A percentile compares a stretch with the other conserved stretches of the same genome.
Evolutionary conservation across 2,888 invertebrate species (phyloP).

Genomic region (Agrochola lota): DNA sequence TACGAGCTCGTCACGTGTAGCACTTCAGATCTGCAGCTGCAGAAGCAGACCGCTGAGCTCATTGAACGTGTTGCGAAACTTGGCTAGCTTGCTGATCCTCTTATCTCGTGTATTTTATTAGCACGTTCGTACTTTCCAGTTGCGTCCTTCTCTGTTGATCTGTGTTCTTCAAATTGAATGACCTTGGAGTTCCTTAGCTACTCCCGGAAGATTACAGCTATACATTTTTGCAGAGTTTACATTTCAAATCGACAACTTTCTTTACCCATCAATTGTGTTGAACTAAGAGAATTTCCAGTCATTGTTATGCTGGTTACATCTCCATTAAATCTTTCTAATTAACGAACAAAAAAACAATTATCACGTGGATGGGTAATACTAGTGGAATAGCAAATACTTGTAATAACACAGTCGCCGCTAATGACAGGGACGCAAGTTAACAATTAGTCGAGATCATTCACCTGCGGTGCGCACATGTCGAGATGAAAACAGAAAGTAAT

Average conservation of each 20-base stretch:
- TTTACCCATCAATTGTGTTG: conserved; percentile 50
- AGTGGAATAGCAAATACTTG: conserved; percentile 61
- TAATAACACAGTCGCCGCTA: conserved; percentile 59
- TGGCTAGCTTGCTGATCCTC: conserved; percentile 25
- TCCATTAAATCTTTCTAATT: conserved; percentile 64
- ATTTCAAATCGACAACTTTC: conserved; percentile 55
- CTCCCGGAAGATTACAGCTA: conserved; percentile 9
- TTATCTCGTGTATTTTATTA: conserved; percentile 26
- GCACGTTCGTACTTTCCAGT: background rate
- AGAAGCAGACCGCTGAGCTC: conserved; percentile 9
- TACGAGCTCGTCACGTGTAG: conserved; percentile 27
- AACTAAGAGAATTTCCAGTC: conserved; percentile 58
- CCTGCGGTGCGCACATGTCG: conserved; percentile 77
- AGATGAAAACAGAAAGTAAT: conserved; percentile 88
- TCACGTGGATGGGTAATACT: conserved; percentile 46
- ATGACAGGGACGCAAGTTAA: conserved; percentile 70
- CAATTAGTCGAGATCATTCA: conserved; percentile 75
- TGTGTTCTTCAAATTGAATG: conserved; percentile 7
- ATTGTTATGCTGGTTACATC: conserved; percentile 59
- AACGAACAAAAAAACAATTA: conserved; percentile 57
- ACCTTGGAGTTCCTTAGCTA: background rate
- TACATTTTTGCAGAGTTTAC: conserved; percentile 26
- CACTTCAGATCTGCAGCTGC: conserved; percentile 46
- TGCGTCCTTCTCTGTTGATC: background rate
- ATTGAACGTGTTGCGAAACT: conserved; percentile 34